Evolutionary conservation across 2,888 invertebrate species (phyloP).

Genomic region (Villa cingulata): DNA sequence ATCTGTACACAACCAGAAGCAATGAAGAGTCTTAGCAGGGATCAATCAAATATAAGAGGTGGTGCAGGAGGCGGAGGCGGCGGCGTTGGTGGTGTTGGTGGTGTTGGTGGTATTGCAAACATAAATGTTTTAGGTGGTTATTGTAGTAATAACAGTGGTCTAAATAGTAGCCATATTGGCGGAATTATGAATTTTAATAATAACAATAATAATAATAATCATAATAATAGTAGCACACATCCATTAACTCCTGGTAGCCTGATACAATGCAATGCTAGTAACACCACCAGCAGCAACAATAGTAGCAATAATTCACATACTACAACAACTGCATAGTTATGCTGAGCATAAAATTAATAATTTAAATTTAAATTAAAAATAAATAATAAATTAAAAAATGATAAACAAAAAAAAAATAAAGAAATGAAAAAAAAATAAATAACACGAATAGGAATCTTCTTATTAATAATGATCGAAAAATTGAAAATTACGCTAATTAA

Average conservation of each 20-base stretch:
- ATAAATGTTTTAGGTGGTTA: conserved; percentile 17
- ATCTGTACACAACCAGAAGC: conserved; percentile 36
- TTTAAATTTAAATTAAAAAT: not conserved
- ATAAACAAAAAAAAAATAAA: too few species aligned
- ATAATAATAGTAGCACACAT: conserved; percentile 14
- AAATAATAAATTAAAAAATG: not conserved
- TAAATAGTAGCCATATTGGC: conserved; percentile 10
- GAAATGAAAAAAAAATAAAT: too few species aligned
- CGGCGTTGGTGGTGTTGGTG: not conserved
- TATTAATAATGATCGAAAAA: too few species aligned
- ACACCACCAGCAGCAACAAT: conserved; percentile 23
- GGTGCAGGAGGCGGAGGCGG: conserved; percentile 18
- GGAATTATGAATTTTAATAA: conserved; percentile 10
- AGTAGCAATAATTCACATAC: conserved; percentile 21
- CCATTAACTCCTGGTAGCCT: conserved; percentile 14
- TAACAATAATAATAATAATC: conserved; percentile 11
- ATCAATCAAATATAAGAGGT: conserved; percentile 18
- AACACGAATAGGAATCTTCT: too few species aligned
- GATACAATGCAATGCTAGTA: conserved; percentile 36
- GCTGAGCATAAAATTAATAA: not conserved
- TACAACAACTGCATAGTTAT: conserved; percentile 31
- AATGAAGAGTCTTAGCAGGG: conserved; percentile 16
- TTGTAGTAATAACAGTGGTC: conserved; percentile 17
- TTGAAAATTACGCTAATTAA: too few species aligned
- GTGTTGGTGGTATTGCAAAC: conserved; percentile 16